These are phyloP conservation scores for Diploscapter pachys DNA, from an alignment of 1,140 invertebrate species.

Conservation along the genomic window DNA sequence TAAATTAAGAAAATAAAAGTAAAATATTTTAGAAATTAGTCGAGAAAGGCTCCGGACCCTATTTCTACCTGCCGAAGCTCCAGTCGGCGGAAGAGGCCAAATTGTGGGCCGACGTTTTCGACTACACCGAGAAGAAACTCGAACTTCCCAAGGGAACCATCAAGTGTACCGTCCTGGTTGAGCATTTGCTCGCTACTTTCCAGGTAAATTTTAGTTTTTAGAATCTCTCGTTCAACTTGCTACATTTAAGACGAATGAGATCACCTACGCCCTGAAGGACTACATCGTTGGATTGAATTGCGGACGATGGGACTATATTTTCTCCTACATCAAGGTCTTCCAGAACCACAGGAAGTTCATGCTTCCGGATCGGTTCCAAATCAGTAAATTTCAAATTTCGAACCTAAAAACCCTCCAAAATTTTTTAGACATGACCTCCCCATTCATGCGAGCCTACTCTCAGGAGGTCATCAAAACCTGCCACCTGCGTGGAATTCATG, in stretches of 20 bases:
- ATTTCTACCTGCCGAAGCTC: constrained; percentile 69
- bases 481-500: constrained; percentile 67
- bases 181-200: constrained; percentile 69
- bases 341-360: constrained; percentile 66
- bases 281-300: constrained; percentile 73
- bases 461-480: constrained; percentile 67
- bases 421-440: constrained; percentile 65
- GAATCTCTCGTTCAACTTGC: too few relatives aligned
- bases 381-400: constrained; percentile 41
- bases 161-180: constrained; percentile 73
- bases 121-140: constrained; percentile 68
- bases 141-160: constrained; percentile 65
- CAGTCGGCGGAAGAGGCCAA: constrained; percentile 68
- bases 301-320: constrained; percentile 75
- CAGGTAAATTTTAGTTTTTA: constrained; percentile 33
- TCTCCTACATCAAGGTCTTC: constrained; percentile 68
- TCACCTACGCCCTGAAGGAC: constrained; percentile 68
- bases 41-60: constrained; percentile 66
- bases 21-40: constrained; percentile 50
- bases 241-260: constrained; percentile 68
- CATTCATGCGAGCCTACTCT: constrained; percentile 69
- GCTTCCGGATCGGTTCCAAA: constrained; percentile 69
- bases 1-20: too few relatives aligned
- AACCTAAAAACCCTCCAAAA: constrained; percentile 12
- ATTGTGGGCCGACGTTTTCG: constrained; percentile 72